Evolutionary conservation across 2,888 invertebrate genomes (phyloP), one percentile per base, ranked within the genome.

Genomic region (Oscheius sp.): DNA sequence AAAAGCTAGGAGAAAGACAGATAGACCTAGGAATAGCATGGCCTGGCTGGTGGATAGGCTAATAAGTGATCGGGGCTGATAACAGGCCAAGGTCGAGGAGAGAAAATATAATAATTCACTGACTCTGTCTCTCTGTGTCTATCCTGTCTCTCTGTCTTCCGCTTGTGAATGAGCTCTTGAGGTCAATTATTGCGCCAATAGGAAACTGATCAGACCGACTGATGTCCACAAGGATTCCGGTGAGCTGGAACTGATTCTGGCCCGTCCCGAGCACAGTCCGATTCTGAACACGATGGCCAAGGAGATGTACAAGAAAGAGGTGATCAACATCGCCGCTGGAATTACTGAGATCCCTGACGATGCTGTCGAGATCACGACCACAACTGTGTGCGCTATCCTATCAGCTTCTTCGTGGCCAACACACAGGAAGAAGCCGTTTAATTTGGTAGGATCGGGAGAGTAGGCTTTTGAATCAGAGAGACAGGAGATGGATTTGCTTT

Each of bases 181-280:
- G 21, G 21, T 21, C 21, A 21, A 21, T 21, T 21, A 21, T 21
- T 21, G 53, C 2, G 35, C n/a, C 53, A 21, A 55, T 37, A 68
- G 13, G 55, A 68, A 55, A 33, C 42, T 37, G 13, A 37, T 68
- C 7, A 1, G 32, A n/a, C 11, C 53, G 33, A 9, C 33, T n/a
- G 68, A 68, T 21, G 21, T 68, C 13, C 37, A 32, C 42, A 33
- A 68, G 10, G 68, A 68, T 37, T 68, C 55, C 33, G 68, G 68
- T 10, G 9, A 51, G 1, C 33, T 55, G 37, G 55, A 68, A 21
- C 21, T 68, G 42, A 2, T 68, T n/a, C 68, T 51, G 2, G 68
- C 68, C 21, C 68, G 68, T 55, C 68, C 53, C 2, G 68, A 37
- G 9, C 68, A 68, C 35, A 21, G 33, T 55, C 55, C 55, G 9